Percentiles rank a stretch among this genome's conserved stretches.
These are phyloP conservation scores for Mungos mungo DNA, from an alignment of 2,113 vertebrate genomes.

Conservation along the genomic window DNA sequence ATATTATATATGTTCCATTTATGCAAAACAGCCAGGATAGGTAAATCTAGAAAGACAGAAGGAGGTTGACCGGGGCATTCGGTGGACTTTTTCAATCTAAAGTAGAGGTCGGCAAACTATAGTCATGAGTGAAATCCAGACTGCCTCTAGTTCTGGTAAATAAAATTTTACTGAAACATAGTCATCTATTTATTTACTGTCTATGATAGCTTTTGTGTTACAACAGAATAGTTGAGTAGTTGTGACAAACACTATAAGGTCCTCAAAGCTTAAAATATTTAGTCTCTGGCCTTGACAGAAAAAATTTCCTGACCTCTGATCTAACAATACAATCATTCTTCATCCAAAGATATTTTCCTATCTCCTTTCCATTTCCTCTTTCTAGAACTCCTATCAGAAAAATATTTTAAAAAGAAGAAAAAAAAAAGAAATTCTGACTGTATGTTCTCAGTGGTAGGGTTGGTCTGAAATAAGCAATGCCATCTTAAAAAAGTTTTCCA, in stretches of 20 bases:
- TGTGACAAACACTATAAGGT: background rate
- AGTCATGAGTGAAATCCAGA: background rate
- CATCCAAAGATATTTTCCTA: background rate
- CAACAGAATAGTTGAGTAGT: background rate
- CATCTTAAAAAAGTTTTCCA: background rate
- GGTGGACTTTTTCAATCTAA: background rate
- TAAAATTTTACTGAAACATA: background rate
- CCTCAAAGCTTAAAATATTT: background rate
- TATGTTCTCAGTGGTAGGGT: background rate
- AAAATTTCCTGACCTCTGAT: background rate
- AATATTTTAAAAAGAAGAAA: background rate
- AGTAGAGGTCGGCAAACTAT: background rate
- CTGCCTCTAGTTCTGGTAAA: background rate
- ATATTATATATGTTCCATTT: background rate
- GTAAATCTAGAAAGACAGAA: background rate
- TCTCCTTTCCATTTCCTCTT: background rate
- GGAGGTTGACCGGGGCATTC: background rate
- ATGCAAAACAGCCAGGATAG: background rate
- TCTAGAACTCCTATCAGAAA: background rate
- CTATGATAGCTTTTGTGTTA: background rate
- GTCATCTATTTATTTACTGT: background rate
- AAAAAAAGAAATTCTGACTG: too few relatives aligned
- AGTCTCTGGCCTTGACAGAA: background rate
- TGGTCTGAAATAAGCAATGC: background rate
- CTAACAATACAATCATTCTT: background rate